Conservation (phyloP, 2,888 invertebrate genomes). For the Quadriops clusia region DNA sequence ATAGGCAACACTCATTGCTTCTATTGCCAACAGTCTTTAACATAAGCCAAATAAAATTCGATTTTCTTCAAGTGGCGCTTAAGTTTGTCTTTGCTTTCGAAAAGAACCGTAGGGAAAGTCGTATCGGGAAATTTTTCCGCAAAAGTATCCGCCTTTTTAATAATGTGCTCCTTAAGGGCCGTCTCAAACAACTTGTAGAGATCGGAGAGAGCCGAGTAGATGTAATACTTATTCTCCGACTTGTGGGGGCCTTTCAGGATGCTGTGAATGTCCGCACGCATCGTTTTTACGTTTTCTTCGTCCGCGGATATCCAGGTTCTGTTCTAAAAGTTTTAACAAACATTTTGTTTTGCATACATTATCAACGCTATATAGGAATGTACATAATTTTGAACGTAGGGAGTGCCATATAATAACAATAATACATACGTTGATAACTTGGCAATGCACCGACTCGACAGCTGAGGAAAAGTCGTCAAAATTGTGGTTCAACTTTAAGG, state of each 20-base stretch:
- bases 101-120: slow-evolving; percentile 37
- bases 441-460: slow-evolving; percentile 48
- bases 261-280: slow-evolving; percentile 48
- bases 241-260: slow-evolving; percentile 50
- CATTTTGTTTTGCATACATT: too few relatives aligned
- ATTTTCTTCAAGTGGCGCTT: slow-evolving; percentile 52
- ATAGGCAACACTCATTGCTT: too few relatives aligned
- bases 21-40: slow-evolving; percentile 37
- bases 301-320: slow-evolving; percentile 45
- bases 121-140: slow-evolving; percentile 46
- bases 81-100: slow-evolving; percentile 43
- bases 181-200: slow-evolving; percentile 42
- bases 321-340: slow-evolving; percentile 36
- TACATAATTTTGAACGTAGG: too few relatives aligned
- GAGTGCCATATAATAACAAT: too few relatives aligned
- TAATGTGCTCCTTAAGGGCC: slow-evolving; percentile 23
- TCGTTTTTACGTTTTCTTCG: slow-evolving; percentile 42
- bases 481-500: slow-evolving; percentile 34
- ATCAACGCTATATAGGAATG: too few relatives aligned
- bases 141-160: slow-evolving; percentile 33
- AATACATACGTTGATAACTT: slow-evolving; percentile 26
- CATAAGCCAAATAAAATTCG: slow-evolving; percentile 59
- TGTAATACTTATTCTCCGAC: slow-evolving; percentile 43
- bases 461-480: slow-evolving; percentile 52
- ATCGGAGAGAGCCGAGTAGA: slow-evolving; percentile 57